Base-by-base conservation (phyloP, 2,888 invertebrate species). In the Heliothis peltigera region DNA sequence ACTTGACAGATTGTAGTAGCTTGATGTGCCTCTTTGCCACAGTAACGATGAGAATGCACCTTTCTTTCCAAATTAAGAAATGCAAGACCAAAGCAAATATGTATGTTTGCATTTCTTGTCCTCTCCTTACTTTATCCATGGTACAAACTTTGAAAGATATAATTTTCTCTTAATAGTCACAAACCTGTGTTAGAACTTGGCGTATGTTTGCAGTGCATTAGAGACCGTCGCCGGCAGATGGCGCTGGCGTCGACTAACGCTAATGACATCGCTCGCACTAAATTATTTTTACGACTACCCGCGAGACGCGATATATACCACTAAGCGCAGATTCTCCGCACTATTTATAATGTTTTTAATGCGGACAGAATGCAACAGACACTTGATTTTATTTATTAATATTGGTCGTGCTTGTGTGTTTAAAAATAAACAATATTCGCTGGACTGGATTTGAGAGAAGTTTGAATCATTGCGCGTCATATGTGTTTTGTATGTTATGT, bases 251-350 rank as follows among this genome's bases (percentile, higher is more conserved):
- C 81, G 76, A 74, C 72, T 70, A 77, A 77, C 87, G 85, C 91
- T 93, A 93, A 93, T 92, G 93, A 92, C 89, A 88, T 84, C 85
- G 84, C 81, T 88, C 83, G 84, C 88, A 89, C 90, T 94, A 93
- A 93, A 94, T 94, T 93, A 92, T 93, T 93, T 92, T 93, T 92
- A 94, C 89, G 91, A 91, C 82, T 85, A 82, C 85, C 84, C 87
- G 83, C 88, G 83, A 88, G 89, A 87, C 87, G 79, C 72, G 76
- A 81, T 80, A 76, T 80, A 76, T 70, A 77, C 60, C 70, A 47
- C 74, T 64, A 62, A 65, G 54, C 66, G 64, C 70, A 78, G 72
- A 74, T 76, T 79, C 64, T 57, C 53, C 57, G 64, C 55, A 64
- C 56, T 80, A 74, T 77, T 72, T 78, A 68, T 77, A 56, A 76